phyloP scores from a whole-genome alignment of 2,888 invertebrate genomes.

The Strigamia transsilvanica region DNA sequence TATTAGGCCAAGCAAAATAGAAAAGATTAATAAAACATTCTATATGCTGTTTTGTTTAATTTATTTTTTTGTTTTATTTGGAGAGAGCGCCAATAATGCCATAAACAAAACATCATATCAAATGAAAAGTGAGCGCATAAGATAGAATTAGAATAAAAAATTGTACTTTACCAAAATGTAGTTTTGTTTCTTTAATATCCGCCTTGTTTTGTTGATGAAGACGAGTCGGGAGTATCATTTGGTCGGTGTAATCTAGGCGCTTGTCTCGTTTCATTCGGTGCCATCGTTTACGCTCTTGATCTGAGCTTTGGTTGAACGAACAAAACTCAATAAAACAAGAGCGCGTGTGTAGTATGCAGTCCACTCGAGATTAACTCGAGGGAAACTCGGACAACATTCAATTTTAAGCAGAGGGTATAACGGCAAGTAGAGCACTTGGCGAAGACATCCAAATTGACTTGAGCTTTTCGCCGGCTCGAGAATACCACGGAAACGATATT shows the following conservation, averaged over 20 bases:
- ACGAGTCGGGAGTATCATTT: neutral
- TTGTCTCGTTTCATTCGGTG: constrained; percentile 17
- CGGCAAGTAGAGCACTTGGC: neutral
- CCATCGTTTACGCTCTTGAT: constrained; percentile 40
- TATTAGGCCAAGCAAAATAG: no score
- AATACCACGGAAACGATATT: neutral
- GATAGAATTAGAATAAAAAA: no score
- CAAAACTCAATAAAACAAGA: constrained; percentile 45
- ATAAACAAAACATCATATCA: no score
- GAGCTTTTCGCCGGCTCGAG: neutral
- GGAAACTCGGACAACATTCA: constrained; percentile 43
- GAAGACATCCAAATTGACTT: neutral
- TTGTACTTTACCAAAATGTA: neutral
- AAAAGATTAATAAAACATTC: no score
- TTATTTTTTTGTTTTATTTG: no score
- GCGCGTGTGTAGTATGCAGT: constrained; percentile 27
- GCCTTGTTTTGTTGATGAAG: constrained; percentile 20
- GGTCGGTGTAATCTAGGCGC: constrained; percentile 31
- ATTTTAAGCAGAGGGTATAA: constrained; percentile 34
- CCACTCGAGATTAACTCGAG: constrained; percentile 45
- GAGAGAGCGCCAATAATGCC: no score
- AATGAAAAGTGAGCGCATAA: no score
- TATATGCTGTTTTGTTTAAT: no score
- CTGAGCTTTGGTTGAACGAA: constrained; percentile 40
- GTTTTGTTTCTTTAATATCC: constrained; percentile 36